Conservation (phyloP, 1,140 invertebrate species). For the Papilio dardanus region DNA sequence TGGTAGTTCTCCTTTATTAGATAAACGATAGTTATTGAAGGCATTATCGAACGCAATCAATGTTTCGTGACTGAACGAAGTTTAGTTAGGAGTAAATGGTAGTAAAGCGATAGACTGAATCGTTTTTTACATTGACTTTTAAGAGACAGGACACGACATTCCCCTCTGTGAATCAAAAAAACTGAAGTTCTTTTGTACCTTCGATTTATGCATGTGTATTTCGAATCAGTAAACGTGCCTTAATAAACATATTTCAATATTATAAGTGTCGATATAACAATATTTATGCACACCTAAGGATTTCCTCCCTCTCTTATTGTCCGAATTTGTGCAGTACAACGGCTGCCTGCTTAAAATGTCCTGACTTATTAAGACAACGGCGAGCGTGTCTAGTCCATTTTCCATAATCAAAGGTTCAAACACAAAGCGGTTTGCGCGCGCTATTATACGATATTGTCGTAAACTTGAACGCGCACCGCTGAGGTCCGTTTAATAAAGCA, state of each 20-base stretch:
- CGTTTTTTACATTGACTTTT: neutral
- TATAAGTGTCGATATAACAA: no score
- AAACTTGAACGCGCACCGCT: slow-evolving; percentile 43
- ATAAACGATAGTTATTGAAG: neutral
- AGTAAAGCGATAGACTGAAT: slow-evolving; percentile 1
- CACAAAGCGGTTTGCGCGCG: slow-evolving; percentile 24
- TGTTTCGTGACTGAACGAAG: slow-evolving; percentile 16
- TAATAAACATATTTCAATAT: no score
- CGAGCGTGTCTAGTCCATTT: neutral
- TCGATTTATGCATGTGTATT: neutral
- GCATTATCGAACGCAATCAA: slow-evolving; percentile 21
- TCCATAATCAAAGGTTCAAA: neutral
- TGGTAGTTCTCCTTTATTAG: neutral
- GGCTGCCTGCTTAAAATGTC: no score
- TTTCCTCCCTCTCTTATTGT: no score
- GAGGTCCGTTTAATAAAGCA: slow-evolving; percentile 49
- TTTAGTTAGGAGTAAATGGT: slow-evolving; percentile 18
- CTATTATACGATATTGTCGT: slow-evolving; percentile 47
- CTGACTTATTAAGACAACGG: no score
- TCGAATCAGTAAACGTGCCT: no score
- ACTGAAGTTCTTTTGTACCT: no score
- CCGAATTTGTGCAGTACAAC: no score
- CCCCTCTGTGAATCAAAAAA: neutral
- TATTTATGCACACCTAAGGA: no score
- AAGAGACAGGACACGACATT: neutral